These are phyloP conservation scores for Papilio gigon DNA, from an alignment of 2,888 invertebrate genomes.

Conservation along the genomic window DNA sequence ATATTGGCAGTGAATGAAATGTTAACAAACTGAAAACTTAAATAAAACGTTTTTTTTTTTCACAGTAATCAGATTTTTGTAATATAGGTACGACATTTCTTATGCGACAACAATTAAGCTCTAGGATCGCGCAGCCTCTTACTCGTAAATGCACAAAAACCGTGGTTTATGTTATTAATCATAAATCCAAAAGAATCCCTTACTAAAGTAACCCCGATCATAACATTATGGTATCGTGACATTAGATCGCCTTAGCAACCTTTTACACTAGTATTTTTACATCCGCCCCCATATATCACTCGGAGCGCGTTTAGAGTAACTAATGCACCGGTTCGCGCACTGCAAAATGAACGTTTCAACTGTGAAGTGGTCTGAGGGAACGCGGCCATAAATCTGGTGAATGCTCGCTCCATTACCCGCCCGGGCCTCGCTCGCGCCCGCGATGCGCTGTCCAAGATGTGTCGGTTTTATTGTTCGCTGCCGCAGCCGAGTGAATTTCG, in stretches of 20 bases:
- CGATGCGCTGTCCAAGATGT: constrained; percentile 44
- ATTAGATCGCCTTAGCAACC: not conserved
- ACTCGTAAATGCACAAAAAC: no score
- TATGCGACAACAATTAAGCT: no score
- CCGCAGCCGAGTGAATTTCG: constrained; percentile 42
- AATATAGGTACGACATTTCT: no score
- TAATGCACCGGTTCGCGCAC: constrained; percentile 50
- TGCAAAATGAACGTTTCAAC: constrained; percentile 55
- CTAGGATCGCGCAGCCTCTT: no score
- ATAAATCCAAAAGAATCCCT: no score
- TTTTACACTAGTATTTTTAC: constrained; percentile 28
- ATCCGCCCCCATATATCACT: constrained; percentile 38
- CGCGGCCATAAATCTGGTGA: constrained; percentile 54
- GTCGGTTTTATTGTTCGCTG: constrained; percentile 47
- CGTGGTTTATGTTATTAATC: no score
- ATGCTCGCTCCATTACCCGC: constrained; percentile 55
- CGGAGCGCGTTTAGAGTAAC: constrained; percentile 49
- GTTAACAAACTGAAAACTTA: no score
- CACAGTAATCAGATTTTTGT: no score
- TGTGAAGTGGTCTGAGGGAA: constrained; percentile 52
- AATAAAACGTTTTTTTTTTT: no score
- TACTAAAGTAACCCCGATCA: no score
- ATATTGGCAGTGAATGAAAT: no score
- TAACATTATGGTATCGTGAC: not conserved
- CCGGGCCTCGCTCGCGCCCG: constrained; percentile 44